Conservation (phyloP, 2,888 invertebrate genomes). For the Campoplex capitator region DNA sequence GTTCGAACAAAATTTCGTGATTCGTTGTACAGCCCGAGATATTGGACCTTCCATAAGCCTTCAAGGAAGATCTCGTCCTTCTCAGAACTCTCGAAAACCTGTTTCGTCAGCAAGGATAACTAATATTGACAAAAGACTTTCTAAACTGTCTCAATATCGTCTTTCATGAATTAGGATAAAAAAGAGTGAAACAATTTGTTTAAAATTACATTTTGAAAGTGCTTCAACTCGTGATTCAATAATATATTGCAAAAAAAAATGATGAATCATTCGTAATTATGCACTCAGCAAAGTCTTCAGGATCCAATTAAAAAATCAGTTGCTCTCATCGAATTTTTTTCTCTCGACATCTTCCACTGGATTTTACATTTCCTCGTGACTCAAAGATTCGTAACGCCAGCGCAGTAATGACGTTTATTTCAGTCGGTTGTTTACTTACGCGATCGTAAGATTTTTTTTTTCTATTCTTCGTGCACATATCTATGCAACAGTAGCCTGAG, state of each 20-base stretch:
- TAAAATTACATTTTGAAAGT: not conserved
- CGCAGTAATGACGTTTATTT: not conserved
- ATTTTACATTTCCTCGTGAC: conserved; percentile 10
- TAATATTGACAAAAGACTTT: conserved; percentile 10
- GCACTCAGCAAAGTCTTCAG: not conserved
- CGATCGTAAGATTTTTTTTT: conserved; percentile 4
- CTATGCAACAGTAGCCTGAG: conserved; percentile 16
- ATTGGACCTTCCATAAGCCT: not conserved
- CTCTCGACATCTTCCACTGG: not conserved
- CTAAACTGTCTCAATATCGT: not conserved
- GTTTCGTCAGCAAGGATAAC: not conserved
- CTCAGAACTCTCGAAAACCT: conserved; percentile 16
- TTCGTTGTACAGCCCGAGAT: not conserved
- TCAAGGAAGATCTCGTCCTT: conserved; percentile 14
- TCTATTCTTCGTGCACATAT: conserved; percentile 7
- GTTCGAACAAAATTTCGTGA: not conserved
- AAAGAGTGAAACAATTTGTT: not conserved
- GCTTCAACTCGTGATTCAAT: not conserved
- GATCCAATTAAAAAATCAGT: not conserved
- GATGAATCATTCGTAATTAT: not conserved
- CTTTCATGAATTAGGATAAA: not conserved
- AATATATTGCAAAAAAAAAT: not conserved
- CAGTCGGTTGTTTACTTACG: conserved; percentile 9
- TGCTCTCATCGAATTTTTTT: not conserved
- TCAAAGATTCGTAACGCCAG: conserved; percentile 4